Conservation (phyloP, 2,888 invertebrate species). For the Anodontia alba region DNA sequence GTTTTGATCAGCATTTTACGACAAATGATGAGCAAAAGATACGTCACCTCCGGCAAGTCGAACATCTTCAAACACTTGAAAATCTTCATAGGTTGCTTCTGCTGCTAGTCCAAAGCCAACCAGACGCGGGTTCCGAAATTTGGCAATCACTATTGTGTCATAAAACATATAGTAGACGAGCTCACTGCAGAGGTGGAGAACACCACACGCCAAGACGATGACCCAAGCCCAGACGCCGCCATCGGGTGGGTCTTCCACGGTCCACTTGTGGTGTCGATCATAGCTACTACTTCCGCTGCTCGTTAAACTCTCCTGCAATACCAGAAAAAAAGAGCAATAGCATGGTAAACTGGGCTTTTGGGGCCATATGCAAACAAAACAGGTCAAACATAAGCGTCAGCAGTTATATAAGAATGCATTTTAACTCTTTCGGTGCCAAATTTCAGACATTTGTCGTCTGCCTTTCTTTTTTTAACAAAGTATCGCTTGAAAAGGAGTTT, state of each 20-base stretch:
- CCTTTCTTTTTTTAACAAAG: too few species aligned
- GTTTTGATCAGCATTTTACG: too few species aligned
- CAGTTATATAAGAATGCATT: too few species aligned
- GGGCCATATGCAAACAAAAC: too few species aligned
- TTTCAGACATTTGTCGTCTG: too few species aligned
- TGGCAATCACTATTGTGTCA: constrained; percentile 44
- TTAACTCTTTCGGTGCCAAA: too few species aligned
- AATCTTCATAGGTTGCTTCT: constrained; percentile 41
- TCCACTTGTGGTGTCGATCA: background rate
- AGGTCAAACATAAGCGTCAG: too few species aligned
- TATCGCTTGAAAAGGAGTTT: too few species aligned
- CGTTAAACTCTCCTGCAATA: constrained; percentile 33
- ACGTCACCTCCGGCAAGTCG: constrained; percentile 44
- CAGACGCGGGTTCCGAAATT: constrained; percentile 21
- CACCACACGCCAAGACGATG: constrained; percentile 52
- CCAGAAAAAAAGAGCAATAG: background rate
- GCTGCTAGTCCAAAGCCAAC: background rate
- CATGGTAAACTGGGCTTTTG: too few species aligned
- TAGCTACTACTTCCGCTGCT: constrained; percentile 26
- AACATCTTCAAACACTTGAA: constrained; percentile 55
- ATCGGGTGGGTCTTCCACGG: constrained; percentile 56
- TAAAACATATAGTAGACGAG: constrained; percentile 52
- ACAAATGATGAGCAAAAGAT: too few species aligned
- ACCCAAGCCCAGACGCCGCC: constrained; percentile 60
- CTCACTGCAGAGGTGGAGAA: constrained; percentile 54